Conservation (phyloP, 2,797 vertebrate species). For the Phrynocephalus vlangalii region DNA sequence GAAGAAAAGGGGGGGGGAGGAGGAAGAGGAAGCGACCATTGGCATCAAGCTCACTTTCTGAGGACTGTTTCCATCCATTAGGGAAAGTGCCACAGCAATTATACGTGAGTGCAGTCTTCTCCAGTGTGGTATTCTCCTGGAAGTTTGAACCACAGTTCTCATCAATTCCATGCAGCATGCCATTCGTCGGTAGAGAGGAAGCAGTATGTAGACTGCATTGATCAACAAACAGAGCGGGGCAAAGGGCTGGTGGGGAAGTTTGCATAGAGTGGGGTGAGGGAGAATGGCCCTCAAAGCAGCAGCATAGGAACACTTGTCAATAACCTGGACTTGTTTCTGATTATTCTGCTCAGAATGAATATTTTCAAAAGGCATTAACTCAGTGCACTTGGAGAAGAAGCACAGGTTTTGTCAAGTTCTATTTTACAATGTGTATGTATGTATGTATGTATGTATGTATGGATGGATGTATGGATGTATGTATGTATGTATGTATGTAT, state of each 20-base stretch:
- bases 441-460: too few relatives aligned
- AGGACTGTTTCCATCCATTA: background rate
- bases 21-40: background rate
- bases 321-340: background rate
- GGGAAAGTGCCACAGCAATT: background rate
- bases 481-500: too few relatives aligned
- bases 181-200: background rate
- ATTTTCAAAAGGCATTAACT: background rate
- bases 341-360: background rate
- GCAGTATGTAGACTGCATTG: background rate
- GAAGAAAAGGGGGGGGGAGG: constrained; percentile 14
- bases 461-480: too few relatives aligned
- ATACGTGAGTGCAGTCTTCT: background rate
- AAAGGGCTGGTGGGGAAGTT: background rate
- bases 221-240: background rate
- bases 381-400: background rate
- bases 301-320: background rate
- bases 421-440: too few relatives aligned
- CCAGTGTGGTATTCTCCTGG: background rate
- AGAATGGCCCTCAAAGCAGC: background rate
- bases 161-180: background rate
- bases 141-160: background rate
- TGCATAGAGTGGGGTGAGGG: background rate
- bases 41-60: constrained; percentile 32
- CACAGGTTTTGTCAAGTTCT: background rate